A percentile compares a stretch with the other conserved stretches of the same genome.
Conservation (phyloP, 2,797 vertebrate genomes). For the Fistularia tabacaria region DNA sequence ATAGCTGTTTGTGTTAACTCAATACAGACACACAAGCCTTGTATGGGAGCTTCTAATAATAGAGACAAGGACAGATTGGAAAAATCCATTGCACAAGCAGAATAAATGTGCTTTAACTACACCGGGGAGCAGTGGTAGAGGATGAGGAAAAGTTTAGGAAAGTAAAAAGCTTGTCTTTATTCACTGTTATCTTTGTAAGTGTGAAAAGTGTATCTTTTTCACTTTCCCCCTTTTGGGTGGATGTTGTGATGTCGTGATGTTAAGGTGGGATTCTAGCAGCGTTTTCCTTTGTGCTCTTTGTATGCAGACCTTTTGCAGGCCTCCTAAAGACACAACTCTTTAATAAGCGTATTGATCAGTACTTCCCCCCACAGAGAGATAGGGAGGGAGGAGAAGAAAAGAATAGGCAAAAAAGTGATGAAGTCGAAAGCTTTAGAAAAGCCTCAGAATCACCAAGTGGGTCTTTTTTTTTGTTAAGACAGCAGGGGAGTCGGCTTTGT, state of each 20-base stretch:
- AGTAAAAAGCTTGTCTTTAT: conserved; percentile 15
- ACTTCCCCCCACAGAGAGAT: conserved; percentile 53
- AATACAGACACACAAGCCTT: conserved; percentile 48
- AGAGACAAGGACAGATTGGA: conserved; percentile 53
- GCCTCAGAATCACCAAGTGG: conserved; percentile 68
- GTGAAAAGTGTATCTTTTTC: conserved; percentile 20
- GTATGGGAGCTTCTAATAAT: conserved; percentile 59
- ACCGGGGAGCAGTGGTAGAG: conserved; percentile 26
- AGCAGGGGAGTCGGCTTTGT: conserved; percentile 69
- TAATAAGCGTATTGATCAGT: conserved; percentile 71
- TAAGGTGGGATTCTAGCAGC: conserved; percentile 11
- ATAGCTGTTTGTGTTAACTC: conserved; percentile 55
- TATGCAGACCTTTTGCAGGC: conserved; percentile 43
- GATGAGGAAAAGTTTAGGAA: conserved; percentile 25
- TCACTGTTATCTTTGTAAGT: conserved; percentile 33
- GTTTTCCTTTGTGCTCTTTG: conserved; percentile 33
- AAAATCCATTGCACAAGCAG: conserved; percentile 55
- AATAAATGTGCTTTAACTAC: conserved; percentile 46
- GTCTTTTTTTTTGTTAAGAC: conserved; percentile 56
- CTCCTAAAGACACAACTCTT: conserved; percentile 59
- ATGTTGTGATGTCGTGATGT: conserved; percentile 19
- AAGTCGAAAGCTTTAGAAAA: conserved; percentile 64
- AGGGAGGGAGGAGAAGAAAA: conserved; percentile 32
- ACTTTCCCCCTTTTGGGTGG: neutral
- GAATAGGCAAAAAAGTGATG: conserved; percentile 26